Evolutionary conservation across 1,140 invertebrate genomes (phyloP), one percentile per base, ranked within the genome.

Genomic region (Odontomachus brunneus): DNA sequence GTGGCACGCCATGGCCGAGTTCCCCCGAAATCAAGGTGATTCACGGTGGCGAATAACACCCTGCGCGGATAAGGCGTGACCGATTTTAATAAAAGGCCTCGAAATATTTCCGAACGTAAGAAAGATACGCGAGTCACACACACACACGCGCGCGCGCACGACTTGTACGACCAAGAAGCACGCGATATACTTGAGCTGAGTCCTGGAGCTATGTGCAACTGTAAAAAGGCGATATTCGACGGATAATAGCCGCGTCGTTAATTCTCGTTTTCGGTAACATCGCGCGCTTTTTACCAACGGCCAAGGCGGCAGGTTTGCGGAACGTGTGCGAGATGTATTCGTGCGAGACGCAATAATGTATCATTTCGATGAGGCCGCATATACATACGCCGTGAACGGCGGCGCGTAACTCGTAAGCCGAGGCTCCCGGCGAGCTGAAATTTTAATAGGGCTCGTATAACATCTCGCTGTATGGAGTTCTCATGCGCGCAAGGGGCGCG

Each of bases 401-500:
- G 65, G 38, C 57, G 63, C 75, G 44, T 80, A 71, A 80, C 49
- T 78, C 26, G 74, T 67, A 67, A 78, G 74, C 49, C 75, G 51
- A 69, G 65, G 33, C 53, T 57, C 51, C 65, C 17, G 51, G 33
- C 66, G 75, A 80, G 65, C 65, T 80, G 65, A 69, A 71, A 80
- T 80, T 80, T 80, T 80, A 80, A 80, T 80, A 57, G 53, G 75
- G 24, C 51, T 71, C 65, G 75, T 69, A 71, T 80, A 59, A 69
- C 65, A 80, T 80, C 22, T 33, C 14, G 9, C 65, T 57, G 17
- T 29, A 69, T 57, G 51, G 38, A 44, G 38, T n/a, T n/a, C n/a
- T n/a, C 29, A 7, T 5, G 38, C 38, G 38, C 3, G 38, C 38
- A 11, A 44, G 29, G 2, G 29, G 38, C 44, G 33, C n/a, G 22